Percentiles rank a stretch among this genome's conserved stretches.
Evolutionary conservation across 2,113 vertebrate species (phyloP).

Genomic region (human): GRCh38 chr12:60069001-60069500

Average conservation of each 20-base stretch:
- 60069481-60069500: slow-evolving; percentile 42
- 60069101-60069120: neutral
- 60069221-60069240: neutral
- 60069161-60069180: neutral
- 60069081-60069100: neutral
- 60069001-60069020: neutral
- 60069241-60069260: neutral
- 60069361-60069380: neutral
- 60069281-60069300: neutral
- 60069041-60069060: neutral
- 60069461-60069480: slow-evolving; percentile 19
- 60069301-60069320: neutral
- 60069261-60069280: neutral
- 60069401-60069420: slow-evolving; percentile 33
- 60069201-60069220: neutral
- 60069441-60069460: neutral
- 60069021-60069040: neutral
- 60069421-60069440: neutral
- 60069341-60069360: neutral
- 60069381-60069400: neutral
- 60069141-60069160: neutral
- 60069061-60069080: neutral
- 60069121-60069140: neutral
- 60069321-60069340: slow-evolving; percentile 44
- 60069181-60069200: neutral